Conservation (phyloP, 2,888 invertebrate species). For the Cerastis leucographa region DNA sequence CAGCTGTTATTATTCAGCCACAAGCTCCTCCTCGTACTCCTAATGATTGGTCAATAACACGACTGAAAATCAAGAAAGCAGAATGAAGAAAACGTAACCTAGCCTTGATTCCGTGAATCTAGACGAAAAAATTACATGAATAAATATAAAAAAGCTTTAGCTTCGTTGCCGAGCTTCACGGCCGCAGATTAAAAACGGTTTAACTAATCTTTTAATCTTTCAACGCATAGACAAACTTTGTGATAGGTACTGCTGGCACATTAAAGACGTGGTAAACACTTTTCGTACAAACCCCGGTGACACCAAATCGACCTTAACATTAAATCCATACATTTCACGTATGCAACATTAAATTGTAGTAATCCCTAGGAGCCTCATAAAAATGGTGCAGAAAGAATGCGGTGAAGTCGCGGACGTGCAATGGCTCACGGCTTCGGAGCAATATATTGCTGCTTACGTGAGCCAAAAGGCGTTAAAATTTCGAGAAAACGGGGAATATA, state of each 20-base stretch:
- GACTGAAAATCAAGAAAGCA: too few relatives aligned
- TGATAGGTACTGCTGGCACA: neutral
- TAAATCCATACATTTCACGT: slow-evolving; percentile 46
- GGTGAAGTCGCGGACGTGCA: slow-evolving; percentile 84
- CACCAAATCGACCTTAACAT: slow-evolving; percentile 37
- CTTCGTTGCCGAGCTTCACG: neutral
- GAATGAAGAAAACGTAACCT: too few relatives aligned
- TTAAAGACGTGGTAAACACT: neutral
- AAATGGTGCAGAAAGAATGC: slow-evolving; percentile 82
- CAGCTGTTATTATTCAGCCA: too few relatives aligned
- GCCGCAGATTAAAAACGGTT: too few relatives aligned
- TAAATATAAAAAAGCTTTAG: neutral
- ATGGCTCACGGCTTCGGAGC: slow-evolving; percentile 66
- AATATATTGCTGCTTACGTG: slow-evolving; percentile 45
- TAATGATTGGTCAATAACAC: too few relatives aligned
- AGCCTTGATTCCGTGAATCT: neutral
- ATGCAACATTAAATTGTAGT: slow-evolving; percentile 55
- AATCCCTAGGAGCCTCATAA: slow-evolving; percentile 81
- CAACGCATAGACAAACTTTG: neutral
- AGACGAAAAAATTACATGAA: neutral
- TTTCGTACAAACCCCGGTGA: neutral
- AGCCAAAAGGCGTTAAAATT: too few relatives aligned
- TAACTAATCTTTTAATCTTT: neutral
- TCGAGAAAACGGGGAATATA: too few relatives aligned
- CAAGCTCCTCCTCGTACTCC: too few relatives aligned